phyloP scores from a whole-genome alignment of 2,888 invertebrate species.

The Andrena flavipes region DNA sequence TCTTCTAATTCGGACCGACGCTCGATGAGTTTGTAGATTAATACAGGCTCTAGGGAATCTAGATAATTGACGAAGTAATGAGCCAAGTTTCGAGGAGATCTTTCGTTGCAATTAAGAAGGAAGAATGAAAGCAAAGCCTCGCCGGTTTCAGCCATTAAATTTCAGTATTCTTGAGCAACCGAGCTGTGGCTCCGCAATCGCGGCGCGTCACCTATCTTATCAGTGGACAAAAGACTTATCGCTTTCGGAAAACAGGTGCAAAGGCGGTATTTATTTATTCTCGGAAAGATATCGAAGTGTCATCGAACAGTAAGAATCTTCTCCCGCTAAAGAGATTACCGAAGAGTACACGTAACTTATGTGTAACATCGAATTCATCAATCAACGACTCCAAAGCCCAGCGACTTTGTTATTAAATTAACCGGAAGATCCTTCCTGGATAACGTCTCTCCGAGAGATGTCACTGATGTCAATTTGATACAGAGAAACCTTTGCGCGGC shows the following conservation, averaged over 20 bases:
- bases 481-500: slow-evolving; percentile 43
- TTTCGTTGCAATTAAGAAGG: neutral
- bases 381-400: neutral
- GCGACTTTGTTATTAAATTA: slow-evolving; percentile 27
- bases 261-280: neutral
- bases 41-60: too few species aligned
- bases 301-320: neutral
- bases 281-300: neutral
- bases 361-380: neutral
- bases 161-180: too few species aligned
- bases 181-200: neutral
- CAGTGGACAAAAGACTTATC: slow-evolving; percentile 14
- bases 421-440: neutral
- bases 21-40: too few species aligned
- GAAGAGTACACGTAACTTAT: neutral
- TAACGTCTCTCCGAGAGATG: neutral
- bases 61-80: too few species aligned
- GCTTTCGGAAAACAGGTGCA: neutral
- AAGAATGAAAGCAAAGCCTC: neutral
- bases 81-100: too few species aligned
- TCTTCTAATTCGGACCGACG: too few species aligned
- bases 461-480: slow-evolving; percentile 10
- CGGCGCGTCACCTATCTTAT: slow-evolving; percentile 18
- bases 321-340: neutral
- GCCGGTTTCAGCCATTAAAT: neutral